Conservation (phyloP, 2,797 vertebrate genomes). For the Chiroxiphia lanceolata region DNA sequence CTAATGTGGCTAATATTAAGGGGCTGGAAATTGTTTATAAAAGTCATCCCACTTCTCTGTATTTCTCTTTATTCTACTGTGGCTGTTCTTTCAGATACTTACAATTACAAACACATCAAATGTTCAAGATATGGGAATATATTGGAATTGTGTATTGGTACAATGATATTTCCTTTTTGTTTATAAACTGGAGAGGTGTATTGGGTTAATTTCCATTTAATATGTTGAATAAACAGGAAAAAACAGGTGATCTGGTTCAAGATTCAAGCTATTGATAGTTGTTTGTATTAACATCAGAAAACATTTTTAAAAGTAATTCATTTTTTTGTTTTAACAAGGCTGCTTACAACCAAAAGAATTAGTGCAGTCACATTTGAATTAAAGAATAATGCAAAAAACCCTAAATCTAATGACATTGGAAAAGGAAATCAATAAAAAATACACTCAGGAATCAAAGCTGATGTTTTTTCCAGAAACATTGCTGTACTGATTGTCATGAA, state of each 20-base stretch:
- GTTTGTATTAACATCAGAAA: not conserved
- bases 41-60: not conserved
- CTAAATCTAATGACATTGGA: not conserved
- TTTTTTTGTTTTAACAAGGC: not conserved
- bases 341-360: not conserved
- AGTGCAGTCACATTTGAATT: not conserved
- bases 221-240: not conserved
- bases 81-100: not conserved
- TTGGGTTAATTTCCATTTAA: not conserved
- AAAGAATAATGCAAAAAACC: not conserved
- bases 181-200: not conserved
- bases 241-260: not conserved
- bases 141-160: not conserved
- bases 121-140: not conserved
- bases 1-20: not conserved
- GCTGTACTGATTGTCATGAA: conserved; percentile 68
- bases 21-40: not conserved
- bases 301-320: fast-evolving
- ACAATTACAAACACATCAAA: not conserved
- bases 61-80: not conserved
- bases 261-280: not conserved
- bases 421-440: conserved; percentile 32
- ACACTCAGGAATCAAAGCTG: conserved; percentile 2
- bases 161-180: not conserved
- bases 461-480: conserved; percentile 68